phyloP scores from a whole-genome alignment of 2,797 vertebrate genomes.

The Paratrypauchen microcephalus region DNA sequence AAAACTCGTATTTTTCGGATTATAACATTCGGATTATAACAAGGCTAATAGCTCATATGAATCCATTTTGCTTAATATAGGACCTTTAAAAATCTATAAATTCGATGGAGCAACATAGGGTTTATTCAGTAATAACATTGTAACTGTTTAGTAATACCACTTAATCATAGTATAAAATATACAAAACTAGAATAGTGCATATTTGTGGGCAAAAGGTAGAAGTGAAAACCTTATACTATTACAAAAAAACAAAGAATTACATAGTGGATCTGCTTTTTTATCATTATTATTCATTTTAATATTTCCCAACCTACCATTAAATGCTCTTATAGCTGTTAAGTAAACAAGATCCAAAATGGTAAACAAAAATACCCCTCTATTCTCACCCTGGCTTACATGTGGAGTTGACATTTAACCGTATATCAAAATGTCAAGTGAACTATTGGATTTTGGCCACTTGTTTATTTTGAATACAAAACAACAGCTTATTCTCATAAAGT shows the following conservation, averaged over 20 bases:
- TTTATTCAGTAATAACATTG: neutral
- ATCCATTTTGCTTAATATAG: no score
- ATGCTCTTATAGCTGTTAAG: neutral
- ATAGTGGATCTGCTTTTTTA: no score
- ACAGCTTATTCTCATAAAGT: neutral
- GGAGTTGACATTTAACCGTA: neutral
- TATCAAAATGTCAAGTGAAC: neutral
- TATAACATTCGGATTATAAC: no score
- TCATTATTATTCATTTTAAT: no score
- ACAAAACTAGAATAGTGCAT: no score
- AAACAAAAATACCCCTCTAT: neutral
- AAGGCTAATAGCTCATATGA: no score
- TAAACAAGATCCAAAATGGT: neutral
- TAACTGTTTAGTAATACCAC: neutral
- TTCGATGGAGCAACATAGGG: neutral
- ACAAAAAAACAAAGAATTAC: no score
- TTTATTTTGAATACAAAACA: neutral
- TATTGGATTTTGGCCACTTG: neutral
- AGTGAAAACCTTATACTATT: no score
- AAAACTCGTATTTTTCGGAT: no score
- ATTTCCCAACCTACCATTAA: neutral
- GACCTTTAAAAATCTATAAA: neutral
- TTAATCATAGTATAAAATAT: no score
- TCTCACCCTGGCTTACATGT: neutral
- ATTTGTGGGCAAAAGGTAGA: no score